phyloP scores from a whole-genome alignment of 1,140 invertebrate genomes.

The Scylla paramamosain region DNA sequence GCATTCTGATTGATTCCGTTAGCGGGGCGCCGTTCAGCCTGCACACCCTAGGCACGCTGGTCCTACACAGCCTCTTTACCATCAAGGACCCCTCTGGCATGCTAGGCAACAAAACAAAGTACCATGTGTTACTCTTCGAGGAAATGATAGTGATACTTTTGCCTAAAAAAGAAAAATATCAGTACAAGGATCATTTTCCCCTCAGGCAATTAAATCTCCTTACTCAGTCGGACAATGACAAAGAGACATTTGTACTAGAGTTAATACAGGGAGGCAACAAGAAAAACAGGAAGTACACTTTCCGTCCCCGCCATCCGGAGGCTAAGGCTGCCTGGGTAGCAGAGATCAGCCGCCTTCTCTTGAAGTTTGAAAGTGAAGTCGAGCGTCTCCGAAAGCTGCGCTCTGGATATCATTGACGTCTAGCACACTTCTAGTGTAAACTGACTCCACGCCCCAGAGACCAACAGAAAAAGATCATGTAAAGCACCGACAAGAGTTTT shows the following conservation, averaged over 20 bases:
- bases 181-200: slow-evolving; percentile 16
- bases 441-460: neutral
- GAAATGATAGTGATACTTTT: slow-evolving; percentile 42
- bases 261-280: slow-evolving; percentile 4
- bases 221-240: neutral
- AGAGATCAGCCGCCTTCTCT: neutral
- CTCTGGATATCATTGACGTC: neutral
- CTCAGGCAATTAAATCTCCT: slow-evolving; percentile 27
- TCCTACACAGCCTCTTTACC: slow-evolving; percentile 44
- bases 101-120: neutral
- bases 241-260: neutral
- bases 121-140: slow-evolving; percentile 35
- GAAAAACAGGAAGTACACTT: slow-evolving; percentile 27
- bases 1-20: slow-evolving; percentile 42
- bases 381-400: neutral
- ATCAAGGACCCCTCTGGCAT: neutral
- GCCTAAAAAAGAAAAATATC: slow-evolving; percentile 25
- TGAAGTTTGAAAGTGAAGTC: neutral
- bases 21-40: slow-evolving; percentile 24
- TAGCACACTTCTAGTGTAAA: neutral
- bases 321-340: neutral
- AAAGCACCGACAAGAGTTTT: too few species aligned
- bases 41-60: neutral
- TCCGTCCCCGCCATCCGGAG: neutral
- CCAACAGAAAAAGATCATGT: too few species aligned